Evolutionary conservation across 2,888 invertebrate species (phyloP), one percentile per base, ranked within the genome.

Genomic region (Rhingia rostrata): DNA sequence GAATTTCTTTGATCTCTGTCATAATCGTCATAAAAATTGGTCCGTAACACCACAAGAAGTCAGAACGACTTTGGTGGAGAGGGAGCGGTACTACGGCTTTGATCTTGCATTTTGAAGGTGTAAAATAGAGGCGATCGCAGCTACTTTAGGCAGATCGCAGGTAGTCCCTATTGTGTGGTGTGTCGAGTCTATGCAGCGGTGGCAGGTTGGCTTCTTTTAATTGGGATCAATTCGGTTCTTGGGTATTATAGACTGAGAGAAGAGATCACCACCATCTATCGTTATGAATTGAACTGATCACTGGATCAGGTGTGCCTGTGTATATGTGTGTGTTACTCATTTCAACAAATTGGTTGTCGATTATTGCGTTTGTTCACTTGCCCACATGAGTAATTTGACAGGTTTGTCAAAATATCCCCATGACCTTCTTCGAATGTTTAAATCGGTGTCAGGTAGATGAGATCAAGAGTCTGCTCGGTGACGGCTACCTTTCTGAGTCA

Each of bases 1-100:
- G 67, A 73, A 81, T 85, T 79, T 63, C 85, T 86, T 86, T 86
- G 86, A 86, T 86, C 86, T 86, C 77, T 58, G 69, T 82, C 84
- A 84, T 84, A 80, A 84, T 84, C 84, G 80, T 80, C 84, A 84
- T 74, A 74, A 74, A 84, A 84, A 84, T 84, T 79, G 84, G 84
- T 66, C 64, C 61, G 70, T 61, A 80, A 80, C 69, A 84, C 70
- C 70, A 43, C 80, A 80, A 80, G 80, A 70, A 75, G 69, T 79
- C 54, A 43, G 37, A 84, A 77, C 66, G 70, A 70, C 47, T 79
- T 58, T 53, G 47, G 54, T 64, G 56, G 61, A 60, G 49, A 53
- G 49, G 43, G 58, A 45, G 74, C 47, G 58, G n/a, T 47, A 58
- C 30, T 51, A 66, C 35, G 32, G 37, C 84, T 84, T 84, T 84